phyloP scores from a whole-genome alignment of 2,113 vertebrate genomes.

The Catharus bicknelli region DNA sequence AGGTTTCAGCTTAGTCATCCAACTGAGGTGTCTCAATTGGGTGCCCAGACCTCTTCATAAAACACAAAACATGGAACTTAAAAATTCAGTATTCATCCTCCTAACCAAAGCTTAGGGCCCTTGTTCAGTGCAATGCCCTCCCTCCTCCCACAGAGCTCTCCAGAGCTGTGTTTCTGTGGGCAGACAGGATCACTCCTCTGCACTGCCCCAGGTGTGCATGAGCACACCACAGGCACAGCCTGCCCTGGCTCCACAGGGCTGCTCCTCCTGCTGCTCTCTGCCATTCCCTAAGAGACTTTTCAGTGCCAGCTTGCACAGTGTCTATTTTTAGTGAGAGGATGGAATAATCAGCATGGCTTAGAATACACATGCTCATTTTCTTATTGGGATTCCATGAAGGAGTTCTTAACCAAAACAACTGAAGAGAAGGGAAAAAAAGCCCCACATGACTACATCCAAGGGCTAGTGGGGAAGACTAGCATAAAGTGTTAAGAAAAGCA shows the following conservation, averaged over 20 bases:
- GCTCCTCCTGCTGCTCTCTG: background rate
- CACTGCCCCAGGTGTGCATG: background rate
- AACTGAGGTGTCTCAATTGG: background rate
- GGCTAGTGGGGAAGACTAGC: background rate
- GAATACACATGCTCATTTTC: background rate
- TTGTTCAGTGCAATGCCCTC: background rate
- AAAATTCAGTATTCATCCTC: background rate
- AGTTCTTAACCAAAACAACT: background rate
- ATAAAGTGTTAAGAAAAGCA: background rate
- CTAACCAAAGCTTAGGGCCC: background rate
- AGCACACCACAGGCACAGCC: background rate
- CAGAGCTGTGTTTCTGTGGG: background rate
- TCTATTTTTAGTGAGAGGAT: background rate
- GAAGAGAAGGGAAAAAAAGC: rapidly evolving
- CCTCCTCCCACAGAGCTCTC: background rate
- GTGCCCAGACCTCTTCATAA: background rate
- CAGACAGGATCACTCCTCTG: background rate
- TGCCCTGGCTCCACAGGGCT: background rate
- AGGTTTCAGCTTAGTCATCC: background rate
- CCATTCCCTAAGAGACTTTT: background rate
- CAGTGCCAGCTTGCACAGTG: background rate
- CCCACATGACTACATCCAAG: background rate
- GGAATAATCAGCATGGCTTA: background rate
- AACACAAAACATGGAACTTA: background rate
- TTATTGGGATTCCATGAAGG: background rate